These are phyloP conservation scores for Watsonalla cultraria DNA, from an alignment of 2,888 invertebrate species.

Conservation along the genomic window DNA sequence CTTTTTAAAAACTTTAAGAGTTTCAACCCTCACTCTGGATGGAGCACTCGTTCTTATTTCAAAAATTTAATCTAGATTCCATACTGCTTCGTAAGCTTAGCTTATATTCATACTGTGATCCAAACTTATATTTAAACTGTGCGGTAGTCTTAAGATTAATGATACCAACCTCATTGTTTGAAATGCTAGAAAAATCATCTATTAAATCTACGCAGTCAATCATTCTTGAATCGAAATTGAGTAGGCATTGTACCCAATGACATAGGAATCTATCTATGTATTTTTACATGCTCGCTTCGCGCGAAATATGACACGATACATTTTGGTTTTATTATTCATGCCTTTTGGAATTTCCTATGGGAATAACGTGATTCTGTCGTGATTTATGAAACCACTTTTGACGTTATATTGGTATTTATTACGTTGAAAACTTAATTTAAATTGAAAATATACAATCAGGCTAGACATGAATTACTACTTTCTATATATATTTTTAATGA, in stretches of 20 bases:
- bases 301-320: not conserved
- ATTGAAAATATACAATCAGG: not conserved
- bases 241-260: conserved; percentile 2
- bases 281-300: not conserved
- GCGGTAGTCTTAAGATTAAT: conserved; percentile 56
- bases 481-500: too few species aligned
- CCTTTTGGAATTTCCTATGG: conserved; percentile 1
- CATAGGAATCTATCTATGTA: not conserved
- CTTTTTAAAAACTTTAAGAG: too few species aligned
- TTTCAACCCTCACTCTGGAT: too few species aligned
- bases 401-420: not conserved
- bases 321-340: not conserved
- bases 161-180: conserved; percentile 61
- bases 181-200: conserved; percentile 62
- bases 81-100: too few species aligned
- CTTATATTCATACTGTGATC: too few species aligned
- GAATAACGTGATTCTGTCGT: not conserved
- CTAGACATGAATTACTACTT: too few species aligned
- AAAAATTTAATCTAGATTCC: too few species aligned
- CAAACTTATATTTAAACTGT: too few species aligned
- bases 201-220: conserved; percentile 47
- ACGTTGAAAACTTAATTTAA: not conserved
- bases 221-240: conserved; percentile 29
- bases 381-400: not conserved
- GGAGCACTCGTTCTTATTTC: too few species aligned